Percentiles rank a stretch among this genome's conserved stretches.
Conservation (phyloP, 2,797 vertebrate species). For the Coluber constrictor region DNA sequence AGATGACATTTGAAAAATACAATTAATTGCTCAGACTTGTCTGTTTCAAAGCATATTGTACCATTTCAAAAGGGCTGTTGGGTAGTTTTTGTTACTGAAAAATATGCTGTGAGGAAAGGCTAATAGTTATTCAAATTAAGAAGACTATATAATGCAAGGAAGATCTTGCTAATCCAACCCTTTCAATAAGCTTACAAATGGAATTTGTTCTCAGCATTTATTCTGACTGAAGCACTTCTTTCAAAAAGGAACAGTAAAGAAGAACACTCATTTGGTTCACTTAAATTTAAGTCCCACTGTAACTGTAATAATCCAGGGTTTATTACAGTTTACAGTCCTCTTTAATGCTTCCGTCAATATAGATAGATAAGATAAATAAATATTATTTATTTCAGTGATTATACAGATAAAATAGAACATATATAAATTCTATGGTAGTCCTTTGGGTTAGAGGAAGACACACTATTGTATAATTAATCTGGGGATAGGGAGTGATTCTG, state of each 20-base stretch:
- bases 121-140: constrained; percentile 47
- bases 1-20: constrained; percentile 46
- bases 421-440: background rate
- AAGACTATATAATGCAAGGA: background rate
- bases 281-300: background rate
- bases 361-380: background rate
- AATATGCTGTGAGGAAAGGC: constrained; percentile 13
- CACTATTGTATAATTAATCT: background rate
- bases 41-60: constrained; percentile 12
- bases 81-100: constrained; percentile 10
- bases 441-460: background rate
- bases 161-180: constrained; percentile 18
- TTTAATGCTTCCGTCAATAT: background rate
- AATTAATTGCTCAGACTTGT: constrained; percentile 43
- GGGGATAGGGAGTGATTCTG: background rate
- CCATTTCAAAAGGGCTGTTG: constrained; percentile 33
- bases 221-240: background rate
- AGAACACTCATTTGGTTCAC: background rate
- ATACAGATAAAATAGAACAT: background rate
- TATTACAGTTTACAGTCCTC: background rate
- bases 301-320: background rate
- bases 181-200: constrained; percentile 27
- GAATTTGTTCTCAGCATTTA: constrained; percentile 15
- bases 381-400: background rate
- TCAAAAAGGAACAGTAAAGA: background rate